These are phyloP conservation scores for Cynopterus sphinx DNA, from an alignment of 2,797 vertebrate genomes.

Conservation along the genomic window DNA sequence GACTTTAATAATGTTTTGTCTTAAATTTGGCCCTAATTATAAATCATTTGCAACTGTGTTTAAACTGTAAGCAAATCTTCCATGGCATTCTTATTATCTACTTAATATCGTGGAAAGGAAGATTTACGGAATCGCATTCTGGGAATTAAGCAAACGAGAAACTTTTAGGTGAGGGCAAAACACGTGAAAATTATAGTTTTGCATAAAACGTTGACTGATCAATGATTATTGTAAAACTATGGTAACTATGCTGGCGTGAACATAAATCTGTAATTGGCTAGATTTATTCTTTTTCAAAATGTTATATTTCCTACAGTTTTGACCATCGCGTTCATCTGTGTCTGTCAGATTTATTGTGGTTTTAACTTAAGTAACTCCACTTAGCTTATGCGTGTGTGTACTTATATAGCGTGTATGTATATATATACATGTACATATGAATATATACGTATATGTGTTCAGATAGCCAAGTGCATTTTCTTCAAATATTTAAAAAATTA, in stretches of 20 bases:
- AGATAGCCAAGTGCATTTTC: background rate
- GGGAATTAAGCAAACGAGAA: slow-evolving; percentile 86
- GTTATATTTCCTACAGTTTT: slow-evolving; percentile 84
- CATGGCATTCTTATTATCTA: slow-evolving; percentile 85
- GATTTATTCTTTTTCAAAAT: slow-evolving; percentile 85
- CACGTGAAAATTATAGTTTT: slow-evolving; percentile 84
- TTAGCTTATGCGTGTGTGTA: slow-evolving; percentile 64
- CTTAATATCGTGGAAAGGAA: slow-evolving; percentile 82
- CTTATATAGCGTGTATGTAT: background rate
- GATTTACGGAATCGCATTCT: slow-evolving; percentile 84
- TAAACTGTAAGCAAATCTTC: slow-evolving; percentile 87
- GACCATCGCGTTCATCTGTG: slow-evolving; percentile 82
- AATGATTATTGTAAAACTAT: slow-evolving; percentile 86
- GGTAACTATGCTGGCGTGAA: slow-evolving; percentile 79
- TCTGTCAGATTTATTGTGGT: slow-evolving; percentile 82
- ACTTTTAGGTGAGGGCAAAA: slow-evolving; percentile 81
- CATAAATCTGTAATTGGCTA: slow-evolving; percentile 84
- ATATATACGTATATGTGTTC: background rate
- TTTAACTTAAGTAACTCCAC: slow-evolving; percentile 86
- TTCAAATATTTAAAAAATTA: background rate
- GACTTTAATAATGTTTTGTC: slow-evolving; percentile 86
- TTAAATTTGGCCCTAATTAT: slow-evolving; percentile 85
- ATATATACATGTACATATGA: background rate
- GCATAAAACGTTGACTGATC: slow-evolving; percentile 85
- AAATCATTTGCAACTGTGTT: slow-evolving; percentile 84